Percentiles rank a stretch among this genome's conserved stretches.
phyloP scores from a whole-genome alignment of 2,797 vertebrate species.

The Eulemur albifrons region DNA sequence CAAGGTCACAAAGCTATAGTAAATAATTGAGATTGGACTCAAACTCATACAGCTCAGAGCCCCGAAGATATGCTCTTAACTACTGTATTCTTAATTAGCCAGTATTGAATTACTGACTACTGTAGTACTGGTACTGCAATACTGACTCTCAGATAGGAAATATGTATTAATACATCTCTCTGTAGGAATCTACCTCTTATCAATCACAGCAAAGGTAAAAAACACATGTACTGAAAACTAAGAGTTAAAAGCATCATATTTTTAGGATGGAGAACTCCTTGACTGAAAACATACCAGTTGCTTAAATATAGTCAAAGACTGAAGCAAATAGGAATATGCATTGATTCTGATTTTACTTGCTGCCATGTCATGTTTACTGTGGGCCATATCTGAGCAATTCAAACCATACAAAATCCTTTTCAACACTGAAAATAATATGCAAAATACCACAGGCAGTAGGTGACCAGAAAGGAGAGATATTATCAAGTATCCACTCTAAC shows the following conservation, averaged over 20 bases:
- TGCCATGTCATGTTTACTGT: background rate
- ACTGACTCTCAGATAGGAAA: background rate
- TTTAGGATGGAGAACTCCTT: background rate
- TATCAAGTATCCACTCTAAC: conserved; percentile 10
- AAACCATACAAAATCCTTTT: background rate
- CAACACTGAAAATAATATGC: background rate
- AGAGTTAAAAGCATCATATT: background rate
- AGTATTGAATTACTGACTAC: background rate
- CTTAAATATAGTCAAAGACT: background rate
- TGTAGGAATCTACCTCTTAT: background rate
- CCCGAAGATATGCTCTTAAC: background rate
- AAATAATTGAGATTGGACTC: background rate
- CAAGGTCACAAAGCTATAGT: background rate
- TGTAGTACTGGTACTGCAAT: background rate
- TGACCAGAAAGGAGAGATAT: conserved; percentile 24
- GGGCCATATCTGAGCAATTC: background rate
- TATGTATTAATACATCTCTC: background rate
- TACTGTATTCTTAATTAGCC: background rate
- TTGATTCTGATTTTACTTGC: background rate
- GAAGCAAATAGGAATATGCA: background rate
- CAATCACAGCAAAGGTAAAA: background rate
- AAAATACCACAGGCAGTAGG: background rate
- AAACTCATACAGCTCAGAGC: background rate
- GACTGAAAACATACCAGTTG: background rate
- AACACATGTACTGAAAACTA: background rate